Conservation (phyloP, 2,113 vertebrate species). For the Mustelus asterias region DNA sequence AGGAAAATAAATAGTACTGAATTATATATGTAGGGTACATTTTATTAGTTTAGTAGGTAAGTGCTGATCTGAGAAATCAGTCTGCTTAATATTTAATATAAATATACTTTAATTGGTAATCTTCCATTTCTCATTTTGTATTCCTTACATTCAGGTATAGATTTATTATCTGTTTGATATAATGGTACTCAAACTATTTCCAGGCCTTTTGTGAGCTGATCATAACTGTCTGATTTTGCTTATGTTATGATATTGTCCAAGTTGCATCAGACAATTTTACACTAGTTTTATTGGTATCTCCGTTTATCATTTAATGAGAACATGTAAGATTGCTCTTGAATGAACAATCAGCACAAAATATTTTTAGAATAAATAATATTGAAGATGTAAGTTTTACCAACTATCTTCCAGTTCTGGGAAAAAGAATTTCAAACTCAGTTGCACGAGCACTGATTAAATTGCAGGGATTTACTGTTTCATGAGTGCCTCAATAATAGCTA, state of each 20-base stretch:
- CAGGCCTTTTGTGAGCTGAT: background rate
- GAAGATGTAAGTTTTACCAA: background rate
- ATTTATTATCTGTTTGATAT: background rate
- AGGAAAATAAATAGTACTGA: background rate
- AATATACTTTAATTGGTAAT: background rate
- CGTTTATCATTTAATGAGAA: background rate
- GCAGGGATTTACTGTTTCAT: background rate
- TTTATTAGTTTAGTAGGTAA: background rate
- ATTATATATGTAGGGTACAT: background rate
- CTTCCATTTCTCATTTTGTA: background rate
- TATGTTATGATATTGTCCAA: background rate
- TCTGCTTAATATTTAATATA: background rate
- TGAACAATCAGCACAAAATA: background rate
- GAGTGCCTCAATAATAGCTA: background rate
- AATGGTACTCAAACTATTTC: background rate
- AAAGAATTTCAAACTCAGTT: background rate
- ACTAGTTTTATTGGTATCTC: background rate
- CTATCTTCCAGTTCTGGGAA: background rate
- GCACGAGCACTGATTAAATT: background rate
- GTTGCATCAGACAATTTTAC: background rate
- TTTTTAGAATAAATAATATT: background rate
- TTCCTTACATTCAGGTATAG: background rate
- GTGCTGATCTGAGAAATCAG: background rate
- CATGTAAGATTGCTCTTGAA: background rate
- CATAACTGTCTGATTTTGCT: background rate